Conservation (phyloP, 2,113 vertebrate species). For the Syngnathus scovelli region DNA sequence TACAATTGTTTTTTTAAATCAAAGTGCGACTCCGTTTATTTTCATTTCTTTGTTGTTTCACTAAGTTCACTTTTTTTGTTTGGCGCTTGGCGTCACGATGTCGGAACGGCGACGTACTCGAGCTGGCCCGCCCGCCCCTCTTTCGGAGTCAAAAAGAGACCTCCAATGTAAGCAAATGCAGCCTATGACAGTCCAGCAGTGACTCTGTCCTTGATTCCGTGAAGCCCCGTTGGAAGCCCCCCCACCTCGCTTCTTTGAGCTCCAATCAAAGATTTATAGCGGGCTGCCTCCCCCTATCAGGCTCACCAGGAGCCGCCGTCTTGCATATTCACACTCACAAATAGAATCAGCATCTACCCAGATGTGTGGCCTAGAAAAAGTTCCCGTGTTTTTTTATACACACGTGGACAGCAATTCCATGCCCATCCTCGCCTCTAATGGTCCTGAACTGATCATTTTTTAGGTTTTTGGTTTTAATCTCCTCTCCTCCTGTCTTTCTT, state of each 20-base stretch:
- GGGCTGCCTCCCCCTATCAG: conserved; percentile 47
- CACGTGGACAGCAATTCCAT: not conserved
- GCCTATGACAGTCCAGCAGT: conserved; percentile 13
- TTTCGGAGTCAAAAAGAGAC: too few species aligned
- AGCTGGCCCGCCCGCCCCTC: too few species aligned
- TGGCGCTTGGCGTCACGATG: too few species aligned
- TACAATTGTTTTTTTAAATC: too few species aligned
- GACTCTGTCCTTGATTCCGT: conserved; percentile 50
- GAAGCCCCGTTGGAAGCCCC: conserved; percentile 29
- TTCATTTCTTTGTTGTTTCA: too few species aligned
- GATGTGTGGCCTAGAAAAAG: not conserved
- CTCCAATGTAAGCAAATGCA: too few species aligned
- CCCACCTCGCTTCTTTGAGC: conserved; percentile 26
- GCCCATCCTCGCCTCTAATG: conserved; percentile 40
- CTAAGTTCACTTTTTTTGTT: too few species aligned
- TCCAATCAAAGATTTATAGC: conserved; percentile 67
- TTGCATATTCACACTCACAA: conserved; percentile 11
- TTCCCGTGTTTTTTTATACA: not conserved
- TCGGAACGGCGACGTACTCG: too few species aligned
- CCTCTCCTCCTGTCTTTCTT: conserved; percentile 60
- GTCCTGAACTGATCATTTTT: conserved; percentile 4
- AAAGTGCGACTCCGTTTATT: too few species aligned
- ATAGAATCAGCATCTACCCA: not conserved
- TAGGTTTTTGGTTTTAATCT: conserved; percentile 63
- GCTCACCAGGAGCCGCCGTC: conserved; percentile 32